A percentile compares a stretch with the other conserved stretches of the same genome.
Evolutionary conservation across 2,888 invertebrate species (phyloP).

Genomic region (Mythimna lalbum): DNA sequence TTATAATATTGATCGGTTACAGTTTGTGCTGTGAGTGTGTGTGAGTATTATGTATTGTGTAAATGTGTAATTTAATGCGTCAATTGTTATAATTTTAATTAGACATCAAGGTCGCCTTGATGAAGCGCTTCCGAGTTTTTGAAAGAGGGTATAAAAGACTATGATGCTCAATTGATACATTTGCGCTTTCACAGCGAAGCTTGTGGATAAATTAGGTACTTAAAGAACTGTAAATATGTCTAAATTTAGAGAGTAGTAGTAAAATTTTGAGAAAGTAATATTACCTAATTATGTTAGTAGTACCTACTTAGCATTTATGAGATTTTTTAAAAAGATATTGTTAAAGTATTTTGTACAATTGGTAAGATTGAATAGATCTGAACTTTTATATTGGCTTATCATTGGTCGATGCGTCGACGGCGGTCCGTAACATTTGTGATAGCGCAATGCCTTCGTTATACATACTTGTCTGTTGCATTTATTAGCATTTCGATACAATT

Average conservation of each 20-base stretch:
- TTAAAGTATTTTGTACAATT: conserved; percentile 86
- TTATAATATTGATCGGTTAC: conserved; percentile 84
- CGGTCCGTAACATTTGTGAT: conserved; percentile 81
- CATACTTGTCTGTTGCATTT: conserved; percentile 88
- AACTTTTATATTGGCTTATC: conserved; percentile 87
- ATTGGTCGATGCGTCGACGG: conserved; percentile 67
- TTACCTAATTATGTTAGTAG: conserved; percentile 84
- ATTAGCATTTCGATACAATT: conserved; percentile 88
- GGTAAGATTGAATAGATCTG: conserved; percentile 83
- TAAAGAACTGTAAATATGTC: conserved; percentile 85
- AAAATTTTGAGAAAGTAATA: conserved; percentile 82
- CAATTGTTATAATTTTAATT: conserved; percentile 83
- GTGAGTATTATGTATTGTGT: conserved; percentile 84
- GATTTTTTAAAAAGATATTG: conserved; percentile 84
- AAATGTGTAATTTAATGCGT: conserved; percentile 89
- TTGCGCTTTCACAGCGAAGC: conserved; percentile 88
- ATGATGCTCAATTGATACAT: conserved; percentile 88
- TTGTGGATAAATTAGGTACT: conserved; percentile 80
- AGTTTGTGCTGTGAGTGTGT: conserved; percentile 88
- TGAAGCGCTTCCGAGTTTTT: conserved; percentile 80
- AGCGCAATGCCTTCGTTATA: conserved; percentile 86
- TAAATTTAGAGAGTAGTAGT: conserved; percentile 87
- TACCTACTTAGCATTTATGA: conserved; percentile 89
- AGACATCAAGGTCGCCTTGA: conserved; percentile 74
- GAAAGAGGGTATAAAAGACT: conserved; percentile 74